Conservation (phyloP, 2,113 vertebrate genomes). For the Anser cygnoides region DNA sequence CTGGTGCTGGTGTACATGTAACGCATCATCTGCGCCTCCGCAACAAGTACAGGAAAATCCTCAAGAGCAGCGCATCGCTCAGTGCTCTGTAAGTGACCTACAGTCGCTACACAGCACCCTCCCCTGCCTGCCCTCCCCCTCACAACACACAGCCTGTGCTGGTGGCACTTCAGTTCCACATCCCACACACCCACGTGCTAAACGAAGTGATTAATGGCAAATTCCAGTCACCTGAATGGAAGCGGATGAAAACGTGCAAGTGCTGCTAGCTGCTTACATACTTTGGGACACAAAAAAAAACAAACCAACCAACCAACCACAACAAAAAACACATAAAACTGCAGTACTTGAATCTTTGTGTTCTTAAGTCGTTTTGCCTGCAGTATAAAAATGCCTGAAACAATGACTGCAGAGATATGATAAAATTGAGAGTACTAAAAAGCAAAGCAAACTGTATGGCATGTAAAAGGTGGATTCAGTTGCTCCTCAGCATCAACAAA, state of each 20-base stretch:
- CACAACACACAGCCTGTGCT: not conserved
- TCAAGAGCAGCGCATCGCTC: fast-evolving
- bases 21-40: not conserved
- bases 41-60: not conserved
- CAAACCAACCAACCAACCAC: not conserved
- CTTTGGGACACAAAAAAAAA: not conserved
- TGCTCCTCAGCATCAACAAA: not conserved
- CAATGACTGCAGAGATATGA: not conserved
- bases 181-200: no score
- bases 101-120: fast-evolving
- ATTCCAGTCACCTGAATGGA: not conserved
- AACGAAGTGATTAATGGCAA: not conserved
- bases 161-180: fast-evolving
- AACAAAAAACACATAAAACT: not conserved
- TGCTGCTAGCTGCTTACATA: not conserved
- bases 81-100: not conserved
- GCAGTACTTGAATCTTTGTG: not conserved
- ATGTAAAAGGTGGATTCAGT: fast-evolving
- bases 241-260: not conserved
- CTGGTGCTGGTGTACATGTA: fast-evolving
- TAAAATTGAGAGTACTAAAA: not conserved
- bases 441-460: fast-evolving
- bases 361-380: not conserved
- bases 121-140: not conserved
- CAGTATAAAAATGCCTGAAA: not conserved